Conservation (phyloP, 1,140 invertebrate genomes). For the Drosophila albomicans region DNA sequence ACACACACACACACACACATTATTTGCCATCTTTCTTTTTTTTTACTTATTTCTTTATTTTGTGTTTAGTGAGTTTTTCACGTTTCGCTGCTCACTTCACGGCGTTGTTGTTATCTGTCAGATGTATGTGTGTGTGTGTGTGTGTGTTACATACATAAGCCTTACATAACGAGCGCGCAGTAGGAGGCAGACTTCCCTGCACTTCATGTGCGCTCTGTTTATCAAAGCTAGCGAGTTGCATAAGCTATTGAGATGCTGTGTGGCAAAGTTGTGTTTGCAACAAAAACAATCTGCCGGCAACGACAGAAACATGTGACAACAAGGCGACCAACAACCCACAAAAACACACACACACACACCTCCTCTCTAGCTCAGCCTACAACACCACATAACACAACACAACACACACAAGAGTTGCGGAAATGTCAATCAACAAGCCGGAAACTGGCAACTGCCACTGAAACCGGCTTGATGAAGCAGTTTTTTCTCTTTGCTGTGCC, state of each 20-base stretch:
- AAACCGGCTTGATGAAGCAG: conserved; percentile 66
- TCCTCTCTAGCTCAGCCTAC: too few relatives aligned
- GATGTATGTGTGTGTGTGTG: conserved; percentile 5
- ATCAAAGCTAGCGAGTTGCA: conserved; percentile 45
- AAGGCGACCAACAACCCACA: not conserved
- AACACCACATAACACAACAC: not conserved
- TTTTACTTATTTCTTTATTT: not conserved
- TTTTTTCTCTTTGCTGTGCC: conserved; percentile 30
- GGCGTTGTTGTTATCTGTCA: conserved; percentile 39
- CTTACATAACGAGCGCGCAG: conserved; percentile 39
- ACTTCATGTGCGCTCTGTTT: conserved; percentile 23
- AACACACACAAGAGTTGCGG: conserved; percentile 27
- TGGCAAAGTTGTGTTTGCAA: conserved; percentile 25
- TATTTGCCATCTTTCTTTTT: not conserved
- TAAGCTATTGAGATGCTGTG: conserved; percentile 46
- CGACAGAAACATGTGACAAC: conserved; percentile 47
- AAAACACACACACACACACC: not conserved
- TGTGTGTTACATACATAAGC: conserved; percentile 27
- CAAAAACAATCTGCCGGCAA: conserved; percentile 26
- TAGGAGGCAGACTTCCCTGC: not conserved
- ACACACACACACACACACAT: too few relatives aligned
- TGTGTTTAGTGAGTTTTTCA: conserved; percentile 48
- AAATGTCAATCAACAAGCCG: conserved; percentile 80
- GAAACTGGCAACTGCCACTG: conserved; percentile 69
- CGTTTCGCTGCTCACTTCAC: conserved; percentile 43